Evolutionary conservation across 2,113 vertebrate species (phyloP).

Genomic region (Bombycilla garrulus): DNA sequence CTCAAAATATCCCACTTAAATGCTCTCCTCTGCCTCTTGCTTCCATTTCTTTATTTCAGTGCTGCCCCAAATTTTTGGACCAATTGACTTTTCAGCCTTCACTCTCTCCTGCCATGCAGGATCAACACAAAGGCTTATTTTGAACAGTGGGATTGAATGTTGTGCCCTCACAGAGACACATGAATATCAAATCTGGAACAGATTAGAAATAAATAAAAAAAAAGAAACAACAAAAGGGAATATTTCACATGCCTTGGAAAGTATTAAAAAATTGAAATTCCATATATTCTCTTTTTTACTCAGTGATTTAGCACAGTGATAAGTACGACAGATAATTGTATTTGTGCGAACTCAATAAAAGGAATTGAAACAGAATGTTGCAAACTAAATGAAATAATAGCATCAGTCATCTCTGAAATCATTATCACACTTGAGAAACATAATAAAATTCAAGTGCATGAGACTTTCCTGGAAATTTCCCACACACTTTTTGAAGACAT

Average conservation of each 20-base stretch:
- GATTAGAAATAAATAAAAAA: neutral
- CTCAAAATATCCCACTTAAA: neutral
- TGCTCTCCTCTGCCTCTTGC: neutral
- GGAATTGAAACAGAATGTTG: neutral
- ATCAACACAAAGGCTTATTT: neutral
- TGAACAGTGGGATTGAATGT: accelerated
- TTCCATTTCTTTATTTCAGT: neutral
- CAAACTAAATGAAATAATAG: neutral
- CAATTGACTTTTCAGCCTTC: neutral
- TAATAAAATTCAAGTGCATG: neutral
- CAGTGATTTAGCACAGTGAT: neutral
- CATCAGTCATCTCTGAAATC: neutral
- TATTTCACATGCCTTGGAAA: neutral
- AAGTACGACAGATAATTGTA: neutral
- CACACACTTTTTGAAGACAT: neutral
- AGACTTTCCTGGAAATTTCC: slow-evolving; percentile 44
- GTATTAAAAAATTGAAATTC: neutral
- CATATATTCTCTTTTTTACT: neutral
- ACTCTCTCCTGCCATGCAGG: neutral
- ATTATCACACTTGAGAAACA: neutral
- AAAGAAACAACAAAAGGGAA: neutral
- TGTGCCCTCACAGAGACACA: neutral
- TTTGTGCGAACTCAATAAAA: neutral
- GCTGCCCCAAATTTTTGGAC: neutral
- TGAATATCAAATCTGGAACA: neutral